These are phyloP conservation scores for Naja naja DNA, from an alignment of 2,113 vertebrate genomes.

Conservation along the genomic window DNA sequence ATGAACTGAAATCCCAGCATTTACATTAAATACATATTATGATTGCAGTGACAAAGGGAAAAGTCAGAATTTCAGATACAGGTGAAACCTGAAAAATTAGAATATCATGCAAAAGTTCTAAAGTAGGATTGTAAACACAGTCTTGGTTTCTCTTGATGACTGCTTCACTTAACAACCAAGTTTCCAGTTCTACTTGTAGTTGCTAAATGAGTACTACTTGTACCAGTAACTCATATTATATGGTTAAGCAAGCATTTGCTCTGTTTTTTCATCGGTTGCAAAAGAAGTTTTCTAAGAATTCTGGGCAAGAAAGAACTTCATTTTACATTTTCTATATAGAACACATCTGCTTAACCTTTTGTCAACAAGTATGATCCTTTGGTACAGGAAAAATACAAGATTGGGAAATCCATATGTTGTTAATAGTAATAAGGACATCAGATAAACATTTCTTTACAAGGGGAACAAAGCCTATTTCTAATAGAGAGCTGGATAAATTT, in stretches of 20 bases:
- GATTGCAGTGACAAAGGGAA: constrained; percentile 22
- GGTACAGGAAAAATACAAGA: background rate
- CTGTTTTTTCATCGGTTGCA: background rate
- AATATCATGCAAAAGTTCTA: too few relatives aligned
- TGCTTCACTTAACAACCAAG: background rate
- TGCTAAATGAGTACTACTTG: background rate
- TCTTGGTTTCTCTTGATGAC: background rate
- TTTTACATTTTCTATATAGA: background rate
- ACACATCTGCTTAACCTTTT: background rate
- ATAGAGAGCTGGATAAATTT: background rate
- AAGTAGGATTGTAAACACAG: background rate
- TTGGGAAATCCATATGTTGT: background rate
- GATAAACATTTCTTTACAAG: background rate
- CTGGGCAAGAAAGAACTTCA: background rate
- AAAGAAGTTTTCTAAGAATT: background rate
- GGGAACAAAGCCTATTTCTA: background rate
- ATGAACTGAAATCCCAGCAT: constrained; percentile 37
- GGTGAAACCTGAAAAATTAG: too few relatives aligned
- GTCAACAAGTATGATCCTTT: background rate
- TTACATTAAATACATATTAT: constrained; percentile 29
- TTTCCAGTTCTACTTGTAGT: background rate
- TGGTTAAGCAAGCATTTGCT: background rate
- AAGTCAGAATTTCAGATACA: background rate
- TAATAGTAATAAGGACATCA: background rate
- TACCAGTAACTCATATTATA: background rate